Conservation (phyloP, 2,113 vertebrate genomes). For the Ceratotherium simum region DNA sequence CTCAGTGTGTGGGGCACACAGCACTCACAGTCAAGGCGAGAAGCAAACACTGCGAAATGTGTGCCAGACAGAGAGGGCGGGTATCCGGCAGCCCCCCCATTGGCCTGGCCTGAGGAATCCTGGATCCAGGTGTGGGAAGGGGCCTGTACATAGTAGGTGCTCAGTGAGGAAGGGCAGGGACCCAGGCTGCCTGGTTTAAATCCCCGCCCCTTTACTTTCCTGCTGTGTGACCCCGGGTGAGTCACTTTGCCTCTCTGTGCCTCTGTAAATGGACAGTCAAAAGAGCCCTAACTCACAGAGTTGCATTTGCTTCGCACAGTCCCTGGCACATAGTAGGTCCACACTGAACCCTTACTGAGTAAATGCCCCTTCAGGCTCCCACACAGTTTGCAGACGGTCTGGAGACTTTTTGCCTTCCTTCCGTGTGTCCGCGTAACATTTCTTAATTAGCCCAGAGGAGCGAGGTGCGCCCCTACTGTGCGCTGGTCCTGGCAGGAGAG, state of each 20-base stretch:
- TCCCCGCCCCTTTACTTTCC: neutral
- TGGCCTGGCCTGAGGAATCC: neutral
- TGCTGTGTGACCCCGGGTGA: neutral
- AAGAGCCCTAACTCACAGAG: neutral
- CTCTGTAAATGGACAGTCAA: neutral
- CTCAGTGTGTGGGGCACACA: neutral
- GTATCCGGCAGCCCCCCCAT: neutral
- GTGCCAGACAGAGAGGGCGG: neutral
- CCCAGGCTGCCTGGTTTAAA: neutral
- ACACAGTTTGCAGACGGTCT: neutral
- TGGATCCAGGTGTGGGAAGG: accelerated
- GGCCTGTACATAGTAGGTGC: neutral
- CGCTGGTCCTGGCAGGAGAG: neutral
- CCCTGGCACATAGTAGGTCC: neutral
- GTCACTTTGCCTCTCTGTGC: neutral
- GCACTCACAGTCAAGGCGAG: neutral
- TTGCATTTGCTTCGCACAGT: neutral
- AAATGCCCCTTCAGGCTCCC: neutral
- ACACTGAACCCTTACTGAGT: neutral
- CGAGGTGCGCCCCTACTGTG: too few species aligned
- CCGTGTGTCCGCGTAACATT: neutral
- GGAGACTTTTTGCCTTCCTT: neutral
- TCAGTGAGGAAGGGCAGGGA: neutral
- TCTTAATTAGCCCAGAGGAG: neutral
- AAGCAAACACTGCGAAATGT: neutral